Percentiles rank a stretch among this genome's conserved stretches.
phyloP scores from a whole-genome alignment of 2,113 vertebrate genomes.

The Isurus oxyrinchus region DNA sequence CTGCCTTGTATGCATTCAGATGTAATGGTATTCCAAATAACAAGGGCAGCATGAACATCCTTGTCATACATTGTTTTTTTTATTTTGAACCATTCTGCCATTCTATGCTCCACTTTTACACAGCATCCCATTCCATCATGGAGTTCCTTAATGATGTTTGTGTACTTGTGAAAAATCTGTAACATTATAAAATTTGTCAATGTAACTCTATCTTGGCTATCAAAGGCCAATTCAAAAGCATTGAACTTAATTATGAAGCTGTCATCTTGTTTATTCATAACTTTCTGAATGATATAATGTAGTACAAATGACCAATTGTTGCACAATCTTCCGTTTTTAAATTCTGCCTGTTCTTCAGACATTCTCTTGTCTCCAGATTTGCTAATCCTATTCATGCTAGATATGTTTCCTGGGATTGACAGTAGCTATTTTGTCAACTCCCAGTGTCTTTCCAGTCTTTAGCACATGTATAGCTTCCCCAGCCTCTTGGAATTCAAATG shows the following conservation, averaged over 20 bases:
- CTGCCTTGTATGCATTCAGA: background rate
- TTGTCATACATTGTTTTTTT: background rate
- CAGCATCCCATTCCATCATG: background rate
- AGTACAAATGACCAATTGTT: background rate
- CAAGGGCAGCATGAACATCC: background rate
- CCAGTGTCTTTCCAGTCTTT: background rate
- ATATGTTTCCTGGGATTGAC: background rate
- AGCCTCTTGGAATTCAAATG: background rate
- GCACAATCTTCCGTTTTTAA: background rate
- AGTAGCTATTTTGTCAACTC: background rate
- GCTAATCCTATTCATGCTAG: slow-evolving; percentile 7
- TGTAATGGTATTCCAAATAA: background rate
- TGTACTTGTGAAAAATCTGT: background rate
- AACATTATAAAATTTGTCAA: background rate
- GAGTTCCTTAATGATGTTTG: background rate
- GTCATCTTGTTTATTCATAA: slow-evolving; percentile 31
- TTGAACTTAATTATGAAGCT: background rate
- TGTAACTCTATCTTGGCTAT: background rate
- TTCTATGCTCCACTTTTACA: background rate
- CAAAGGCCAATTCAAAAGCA: slow-evolving; percentile 18
- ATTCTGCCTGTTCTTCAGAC: background rate
- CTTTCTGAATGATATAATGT: background rate
- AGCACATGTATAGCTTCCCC: background rate
- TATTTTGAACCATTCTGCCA: background rate
- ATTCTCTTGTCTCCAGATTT: background rate